A percentile compares a stretch with the other conserved stretches of the same genome.
These are phyloP conservation scores for Myzus persicae DNA, from an alignment of 1,140 invertebrate species.

Conservation along the genomic window DNA sequence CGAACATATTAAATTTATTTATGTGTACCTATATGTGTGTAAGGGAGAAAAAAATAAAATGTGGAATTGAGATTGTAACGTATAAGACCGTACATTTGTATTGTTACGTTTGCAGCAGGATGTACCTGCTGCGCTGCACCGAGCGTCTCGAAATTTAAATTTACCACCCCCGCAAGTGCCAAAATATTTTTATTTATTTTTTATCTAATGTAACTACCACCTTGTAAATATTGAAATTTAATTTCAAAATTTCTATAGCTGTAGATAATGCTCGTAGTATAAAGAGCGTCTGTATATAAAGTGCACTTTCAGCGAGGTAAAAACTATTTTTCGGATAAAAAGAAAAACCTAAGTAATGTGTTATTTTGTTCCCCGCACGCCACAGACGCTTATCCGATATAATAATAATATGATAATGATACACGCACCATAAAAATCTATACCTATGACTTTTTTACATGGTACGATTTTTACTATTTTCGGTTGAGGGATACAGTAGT, in stretches of 20 bases:
- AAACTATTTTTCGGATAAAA: background rate
- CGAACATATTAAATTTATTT: conserved; percentile 24
- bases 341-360: background rate
- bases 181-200: background rate
- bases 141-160: background rate
- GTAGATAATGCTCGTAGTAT: background rate
- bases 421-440: too few relatives aligned
- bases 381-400: background rate
- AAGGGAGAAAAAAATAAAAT: background rate
- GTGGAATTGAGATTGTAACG: background rate
- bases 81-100: background rate
- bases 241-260: conserved; percentile 7
- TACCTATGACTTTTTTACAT: too few relatives aligned
- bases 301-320: background rate
- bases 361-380: too few relatives aligned
- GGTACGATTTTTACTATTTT: too few relatives aligned
- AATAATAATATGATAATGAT: background rate
- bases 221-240: conserved; percentile 31
- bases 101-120: background rate
- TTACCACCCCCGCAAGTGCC: background rate
- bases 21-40: background rate
- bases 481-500: too few relatives aligned
- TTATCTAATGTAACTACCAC: background rate
- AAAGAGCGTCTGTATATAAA: background rate
- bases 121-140: background rate